Conservation (phyloP, 2,888 invertebrate species). For the Frankliniella fusca region DNA sequence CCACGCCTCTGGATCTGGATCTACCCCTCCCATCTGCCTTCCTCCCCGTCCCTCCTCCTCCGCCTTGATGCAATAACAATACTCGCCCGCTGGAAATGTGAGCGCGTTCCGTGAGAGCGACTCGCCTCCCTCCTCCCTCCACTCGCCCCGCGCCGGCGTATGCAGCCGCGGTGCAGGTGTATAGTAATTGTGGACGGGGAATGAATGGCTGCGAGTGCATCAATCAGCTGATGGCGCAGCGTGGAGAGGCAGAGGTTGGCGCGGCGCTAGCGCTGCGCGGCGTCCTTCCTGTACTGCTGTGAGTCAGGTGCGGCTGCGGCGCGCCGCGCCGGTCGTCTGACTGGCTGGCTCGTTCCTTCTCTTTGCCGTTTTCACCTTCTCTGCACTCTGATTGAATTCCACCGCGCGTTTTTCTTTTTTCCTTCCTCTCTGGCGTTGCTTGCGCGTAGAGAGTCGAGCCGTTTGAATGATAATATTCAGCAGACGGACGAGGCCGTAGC, state of each 20-base stretch:
- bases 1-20: neutral
- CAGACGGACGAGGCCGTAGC: neutral
- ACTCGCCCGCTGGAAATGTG: too few relatives aligned
- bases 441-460: neutral
- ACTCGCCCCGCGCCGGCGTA: slow-evolving; percentile 30
- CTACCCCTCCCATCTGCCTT: too few relatives aligned
- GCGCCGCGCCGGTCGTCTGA: neutral
- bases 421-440: too few relatives aligned
- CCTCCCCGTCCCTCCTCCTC: neutral
- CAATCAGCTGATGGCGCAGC: neutral
- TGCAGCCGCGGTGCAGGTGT: slow-evolving; percentile 37
- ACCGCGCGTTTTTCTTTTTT: too few relatives aligned
- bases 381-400: too few relatives aligned
- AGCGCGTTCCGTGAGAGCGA: too few relatives aligned
- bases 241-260: neutral
- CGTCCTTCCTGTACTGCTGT: neutral
- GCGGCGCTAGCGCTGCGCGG: neutral
- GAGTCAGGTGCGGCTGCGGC: neutral
- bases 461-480: slow-evolving; percentile 1
- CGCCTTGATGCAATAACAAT: too few relatives aligned
- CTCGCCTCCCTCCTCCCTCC: too few relatives aligned
- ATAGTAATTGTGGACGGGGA: neutral
- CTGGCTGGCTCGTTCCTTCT: neutral
- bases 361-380: too few relatives aligned
- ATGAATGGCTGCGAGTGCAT: slow-evolving; percentile 6